Evolutionary conservation across 2,888 invertebrate species (phyloP).

Genomic region (Acleris laterana): DNA sequence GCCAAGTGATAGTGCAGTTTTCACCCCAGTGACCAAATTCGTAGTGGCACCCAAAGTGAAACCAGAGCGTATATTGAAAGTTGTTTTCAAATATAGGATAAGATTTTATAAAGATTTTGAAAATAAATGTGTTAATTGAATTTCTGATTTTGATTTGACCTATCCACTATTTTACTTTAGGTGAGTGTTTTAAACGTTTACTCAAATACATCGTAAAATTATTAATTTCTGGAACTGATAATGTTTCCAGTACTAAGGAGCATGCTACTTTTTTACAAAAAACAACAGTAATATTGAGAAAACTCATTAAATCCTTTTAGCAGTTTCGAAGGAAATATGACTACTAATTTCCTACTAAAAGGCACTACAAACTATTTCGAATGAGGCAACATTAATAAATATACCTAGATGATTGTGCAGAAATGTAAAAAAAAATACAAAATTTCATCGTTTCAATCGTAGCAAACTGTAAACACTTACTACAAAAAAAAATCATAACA

Average conservation of each 20-base stretch:
- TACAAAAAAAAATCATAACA: too few species aligned
- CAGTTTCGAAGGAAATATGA: too few species aligned
- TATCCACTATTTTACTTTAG: conserved; percentile 10
- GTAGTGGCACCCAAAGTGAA: conserved; percentile 24
- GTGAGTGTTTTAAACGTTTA: neutral
- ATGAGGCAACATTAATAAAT: too few species aligned
- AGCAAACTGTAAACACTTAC: conserved; percentile 14
- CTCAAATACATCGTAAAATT: too few species aligned
- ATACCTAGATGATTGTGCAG: conserved; percentile 7
- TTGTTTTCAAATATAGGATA: conserved; percentile 23
- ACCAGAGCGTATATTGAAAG: conserved; percentile 25
- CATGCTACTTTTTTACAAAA: too few species aligned
- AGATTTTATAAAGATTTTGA: conserved; percentile 22
- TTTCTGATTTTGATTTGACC: conserved; percentile 33
- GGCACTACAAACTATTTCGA: too few species aligned
- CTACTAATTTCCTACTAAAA: too few species aligned
- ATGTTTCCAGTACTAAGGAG: too few species aligned
- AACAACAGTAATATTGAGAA: too few species aligned
- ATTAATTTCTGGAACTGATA: too few species aligned
- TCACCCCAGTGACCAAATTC: neutral
- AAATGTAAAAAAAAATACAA: conserved; percentile 7
- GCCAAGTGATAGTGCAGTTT: conserved; percentile 20
- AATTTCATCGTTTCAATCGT: conserved; percentile 15
- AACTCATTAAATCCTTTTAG: too few species aligned
- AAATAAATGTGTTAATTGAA: conserved; percentile 17